Evolutionary conservation across 2,113 vertebrate genomes (phyloP).

Genomic region (Falcunculus frontatus): DNA sequence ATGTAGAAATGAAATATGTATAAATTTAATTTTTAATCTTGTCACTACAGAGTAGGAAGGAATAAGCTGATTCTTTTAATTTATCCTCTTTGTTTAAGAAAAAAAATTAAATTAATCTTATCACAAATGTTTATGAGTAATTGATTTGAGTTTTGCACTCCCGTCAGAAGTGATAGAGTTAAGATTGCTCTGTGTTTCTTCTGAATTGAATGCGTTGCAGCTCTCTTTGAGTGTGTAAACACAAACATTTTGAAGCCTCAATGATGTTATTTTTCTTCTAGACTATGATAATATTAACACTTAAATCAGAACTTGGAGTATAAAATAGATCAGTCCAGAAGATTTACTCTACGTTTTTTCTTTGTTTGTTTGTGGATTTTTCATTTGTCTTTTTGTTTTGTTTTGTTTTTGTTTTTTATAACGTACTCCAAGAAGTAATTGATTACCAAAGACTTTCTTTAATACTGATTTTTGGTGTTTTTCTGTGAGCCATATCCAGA

Average conservation of each 20-base stretch:
- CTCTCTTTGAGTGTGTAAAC: not conserved
- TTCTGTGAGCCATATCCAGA: not conserved
- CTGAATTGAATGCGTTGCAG: not conserved
- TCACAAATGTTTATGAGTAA: conserved; percentile 78
- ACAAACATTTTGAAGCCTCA: not conserved
- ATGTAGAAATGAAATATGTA: conserved; percentile 86
- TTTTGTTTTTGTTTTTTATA: not conserved
- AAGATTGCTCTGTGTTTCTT: not conserved
- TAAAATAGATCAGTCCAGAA: not conserved
- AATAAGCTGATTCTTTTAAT: conserved; percentile 81
- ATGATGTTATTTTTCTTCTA: not conserved
- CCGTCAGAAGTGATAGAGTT: conserved; percentile 59
- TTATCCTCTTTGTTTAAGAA: conserved; percentile 77
- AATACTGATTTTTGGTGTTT: not conserved
- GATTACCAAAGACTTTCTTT: not conserved
- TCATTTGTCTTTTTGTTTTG: not conserved
- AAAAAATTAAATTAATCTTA: conserved; percentile 77
- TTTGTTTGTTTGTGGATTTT: not conserved
- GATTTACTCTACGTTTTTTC: not conserved
- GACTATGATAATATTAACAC: not conserved
- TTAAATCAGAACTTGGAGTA: not conserved
- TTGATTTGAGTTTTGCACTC: conserved; percentile 70
- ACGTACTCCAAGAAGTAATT: not conserved
- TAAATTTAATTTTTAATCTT: conserved; percentile 87
- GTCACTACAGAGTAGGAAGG: conserved; percentile 78